These are phyloP conservation scores for Dryobotodes eremita DNA, from an alignment of 2,888 invertebrate species.

Conservation along the genomic window DNA sequence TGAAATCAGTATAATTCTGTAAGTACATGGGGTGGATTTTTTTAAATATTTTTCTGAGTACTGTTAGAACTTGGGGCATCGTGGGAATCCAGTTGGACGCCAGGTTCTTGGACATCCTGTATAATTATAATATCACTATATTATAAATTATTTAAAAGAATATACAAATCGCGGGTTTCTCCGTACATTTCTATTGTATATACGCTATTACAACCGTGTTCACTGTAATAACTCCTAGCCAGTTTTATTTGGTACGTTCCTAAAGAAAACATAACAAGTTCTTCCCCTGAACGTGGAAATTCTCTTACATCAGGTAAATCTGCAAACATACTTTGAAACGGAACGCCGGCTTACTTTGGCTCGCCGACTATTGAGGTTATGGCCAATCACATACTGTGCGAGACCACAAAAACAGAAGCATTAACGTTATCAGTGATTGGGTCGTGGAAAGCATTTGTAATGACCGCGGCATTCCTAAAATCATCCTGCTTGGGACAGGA, in stretches of 20 bases:
- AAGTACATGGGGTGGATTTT: too few species aligned
- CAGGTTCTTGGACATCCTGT: too few species aligned
- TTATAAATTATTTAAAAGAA: background rate
- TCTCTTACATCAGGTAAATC: background rate
- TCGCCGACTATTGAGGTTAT: background rate
- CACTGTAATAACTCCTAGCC: background rate
- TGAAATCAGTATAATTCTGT: too few species aligned
- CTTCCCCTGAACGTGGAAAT: background rate
- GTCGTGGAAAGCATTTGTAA: too few species aligned
- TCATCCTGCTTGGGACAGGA: too few species aligned
- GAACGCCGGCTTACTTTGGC: too few species aligned
- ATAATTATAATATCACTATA: too few species aligned
- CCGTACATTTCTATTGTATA: background rate
- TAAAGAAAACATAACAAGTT: background rate
- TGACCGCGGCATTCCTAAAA: too few species aligned
- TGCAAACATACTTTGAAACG: slow-evolving; percentile 1
- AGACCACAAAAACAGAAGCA: background rate
- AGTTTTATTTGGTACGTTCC: slow-evolving; percentile 1
- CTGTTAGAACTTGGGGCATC: too few species aligned
- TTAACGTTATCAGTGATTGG: too few species aligned
- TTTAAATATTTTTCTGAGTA: too few species aligned
- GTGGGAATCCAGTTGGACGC: too few species aligned
- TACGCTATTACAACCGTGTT: background rate
- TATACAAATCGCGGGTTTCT: background rate
- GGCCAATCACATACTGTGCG: background rate